Base-by-base conservation (phyloP, 2,888 invertebrate genomes). In the Torymus tubicola region DNA sequence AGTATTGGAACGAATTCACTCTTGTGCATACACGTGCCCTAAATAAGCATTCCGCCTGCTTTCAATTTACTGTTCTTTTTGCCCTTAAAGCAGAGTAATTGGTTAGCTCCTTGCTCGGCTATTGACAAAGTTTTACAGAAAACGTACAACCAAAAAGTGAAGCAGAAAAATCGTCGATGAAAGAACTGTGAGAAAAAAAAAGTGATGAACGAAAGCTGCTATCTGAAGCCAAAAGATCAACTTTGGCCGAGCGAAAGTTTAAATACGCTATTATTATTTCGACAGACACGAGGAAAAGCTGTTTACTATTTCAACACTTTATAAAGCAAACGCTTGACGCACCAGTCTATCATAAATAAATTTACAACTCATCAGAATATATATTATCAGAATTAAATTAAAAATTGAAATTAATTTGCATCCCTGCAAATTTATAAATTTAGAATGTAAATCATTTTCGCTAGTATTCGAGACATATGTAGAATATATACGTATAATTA, bases 41-140 rank as follows among this genome's bases (percentile, higher is more conserved):
- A 69, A 81, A 77, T 81, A 77, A 81, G 77, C 63, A 81, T 81
- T 73, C 24, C 24, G 24, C 77, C 77, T 81, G 69, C 77, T 63
- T 81, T 72, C 24, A 3, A 24, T 3, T 24, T 24, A 24, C 24
- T 24, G 24, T 24, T 3, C 24, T 2, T 24, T 24, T 24, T 24
- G 24, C 24, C 24, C 24, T 77, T 77, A 65, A 73, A 81, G 73
- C 70, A 63, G 58, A 73, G 72, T 81, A 81, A 77, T 77, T 77
- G 73, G 81, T 53, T 67, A 18, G 67, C 58, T 76, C 67, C 55
- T 57, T 68, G 24, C 50, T 18, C 67, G 55, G 16, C 55, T 72
- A 61, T 76, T 61, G 50, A 70, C 57, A 52, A 76, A 80, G 67
- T 67, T 80, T 76, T 16, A 42, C 53, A 71, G 60, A 55, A 65